Conservation (phyloP, 2,113 vertebrate species). For the Cromileptes altivelis region DNA sequence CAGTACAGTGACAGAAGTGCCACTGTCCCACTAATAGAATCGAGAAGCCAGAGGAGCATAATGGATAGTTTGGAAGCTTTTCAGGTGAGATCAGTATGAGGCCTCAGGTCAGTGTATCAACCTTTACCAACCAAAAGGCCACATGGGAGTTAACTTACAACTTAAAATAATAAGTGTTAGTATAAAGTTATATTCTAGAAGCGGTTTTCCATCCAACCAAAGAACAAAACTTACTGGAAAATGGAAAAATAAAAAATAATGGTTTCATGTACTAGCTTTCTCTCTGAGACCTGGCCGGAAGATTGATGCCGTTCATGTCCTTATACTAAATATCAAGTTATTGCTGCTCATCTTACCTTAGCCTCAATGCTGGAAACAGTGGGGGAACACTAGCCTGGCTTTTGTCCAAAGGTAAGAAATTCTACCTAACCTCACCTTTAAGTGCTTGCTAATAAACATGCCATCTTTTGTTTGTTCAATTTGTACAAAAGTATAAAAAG, state of each 20-base stretch:
- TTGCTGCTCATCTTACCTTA: background rate
- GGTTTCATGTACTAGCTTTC: background rate
- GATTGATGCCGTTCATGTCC: background rate
- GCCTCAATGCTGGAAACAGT: too few species aligned
- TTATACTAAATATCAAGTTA: background rate
- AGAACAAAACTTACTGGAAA: background rate
- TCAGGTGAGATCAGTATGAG: conserved; percentile 7
- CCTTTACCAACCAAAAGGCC: background rate
- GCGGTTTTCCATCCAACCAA: background rate
- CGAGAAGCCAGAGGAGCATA: conserved; percentile 4
- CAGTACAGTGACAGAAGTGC: conserved; percentile 76
- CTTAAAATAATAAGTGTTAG: background rate
- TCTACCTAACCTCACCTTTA: too few species aligned
- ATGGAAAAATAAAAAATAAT: too few species aligned
- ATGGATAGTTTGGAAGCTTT: conserved; percentile 16
- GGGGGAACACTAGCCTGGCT: too few species aligned
- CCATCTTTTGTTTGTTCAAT: too few species aligned
- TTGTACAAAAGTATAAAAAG: too few species aligned
- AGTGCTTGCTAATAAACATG: too few species aligned
- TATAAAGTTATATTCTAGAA: background rate
- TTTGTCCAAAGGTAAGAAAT: too few species aligned
- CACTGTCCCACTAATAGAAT: conserved; percentile 80
- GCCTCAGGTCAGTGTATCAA: background rate
- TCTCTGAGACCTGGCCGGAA: background rate
- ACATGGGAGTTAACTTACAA: too few species aligned